phyloP scores from a whole-genome alignment of 2,888 invertebrate species.

The Apodemia duryi region DNA sequence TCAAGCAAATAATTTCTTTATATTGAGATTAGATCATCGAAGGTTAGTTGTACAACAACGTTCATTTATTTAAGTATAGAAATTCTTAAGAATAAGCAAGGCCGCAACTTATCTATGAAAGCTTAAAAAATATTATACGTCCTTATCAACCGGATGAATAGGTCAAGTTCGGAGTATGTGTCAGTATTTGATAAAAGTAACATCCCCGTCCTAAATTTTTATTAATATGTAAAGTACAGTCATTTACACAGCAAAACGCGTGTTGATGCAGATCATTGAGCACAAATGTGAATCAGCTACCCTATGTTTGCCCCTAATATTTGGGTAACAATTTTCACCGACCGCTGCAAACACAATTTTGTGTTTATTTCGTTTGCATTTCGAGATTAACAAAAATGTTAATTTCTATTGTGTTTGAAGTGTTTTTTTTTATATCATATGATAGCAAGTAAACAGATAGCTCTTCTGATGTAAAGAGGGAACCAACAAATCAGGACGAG shows the following conservation, averaged over 20 bases:
- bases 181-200: constrained; percentile 34
- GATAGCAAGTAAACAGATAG: no score
- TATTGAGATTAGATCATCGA: no score
- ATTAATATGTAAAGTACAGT: constrained; percentile 30
- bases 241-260: constrained; percentile 50
- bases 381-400: constrained; percentile 41
- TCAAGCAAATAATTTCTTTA: no score
- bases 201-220: constrained; percentile 8
- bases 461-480: no score
- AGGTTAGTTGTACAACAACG: no score
- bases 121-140: no score
- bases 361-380: constrained; percentile 36
- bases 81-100: no score
- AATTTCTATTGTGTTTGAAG: constrained; percentile 44
- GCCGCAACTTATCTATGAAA: no score
- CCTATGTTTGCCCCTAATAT: constrained; percentile 60
- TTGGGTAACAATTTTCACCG: constrained; percentile 46
- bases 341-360: constrained; percentile 37
- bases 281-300: constrained; percentile 50
- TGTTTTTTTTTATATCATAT: neutral
- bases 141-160: constrained; percentile 7
- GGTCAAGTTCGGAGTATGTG: constrained; percentile 8
- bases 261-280: constrained; percentile 55
- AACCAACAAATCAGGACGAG: no score
- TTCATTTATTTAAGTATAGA: no score